A percentile compares a stretch with the other conserved stretches of the same genome.
These are phyloP conservation scores for Hippoglossus stenolepis DNA, from an alignment of 2,113 vertebrate species.

Conservation along the genomic window DNA sequence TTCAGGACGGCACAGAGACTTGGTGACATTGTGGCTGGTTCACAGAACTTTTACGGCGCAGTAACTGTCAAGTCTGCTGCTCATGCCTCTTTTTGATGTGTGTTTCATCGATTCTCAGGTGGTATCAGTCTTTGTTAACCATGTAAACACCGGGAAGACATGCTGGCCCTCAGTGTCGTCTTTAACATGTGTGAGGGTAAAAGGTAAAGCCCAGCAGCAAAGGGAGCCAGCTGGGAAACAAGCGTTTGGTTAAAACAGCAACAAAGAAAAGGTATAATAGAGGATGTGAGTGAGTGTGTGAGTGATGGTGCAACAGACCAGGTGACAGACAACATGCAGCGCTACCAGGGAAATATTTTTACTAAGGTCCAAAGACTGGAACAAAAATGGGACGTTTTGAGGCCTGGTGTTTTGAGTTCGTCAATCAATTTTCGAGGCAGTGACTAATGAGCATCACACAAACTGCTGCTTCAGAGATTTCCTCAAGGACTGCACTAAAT, in stretches of 20 bases:
- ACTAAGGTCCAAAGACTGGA: neutral
- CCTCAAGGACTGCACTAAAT: neutral
- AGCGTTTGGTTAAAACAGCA: neutral
- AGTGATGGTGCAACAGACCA: neutral
- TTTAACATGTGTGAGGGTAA: neutral
- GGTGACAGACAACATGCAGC: neutral
- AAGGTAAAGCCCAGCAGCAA: neutral
- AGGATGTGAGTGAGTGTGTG: neutral
- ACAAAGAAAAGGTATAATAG: neutral
- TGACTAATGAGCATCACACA: neutral
- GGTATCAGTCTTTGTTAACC: neutral
- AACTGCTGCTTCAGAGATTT: neutral
- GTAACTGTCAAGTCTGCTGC: neutral
- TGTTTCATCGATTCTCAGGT: neutral
- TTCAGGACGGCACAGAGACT: neutral
- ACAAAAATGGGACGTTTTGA: neutral
- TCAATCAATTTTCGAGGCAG: neutral
- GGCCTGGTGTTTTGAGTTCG: neutral
- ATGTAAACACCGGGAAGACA: neutral
- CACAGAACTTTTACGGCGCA: neutral
- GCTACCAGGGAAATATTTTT: neutral
- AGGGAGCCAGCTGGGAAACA: constrained; percentile 1
- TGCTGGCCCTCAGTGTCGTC: neutral
- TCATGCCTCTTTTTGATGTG: too few species aligned
- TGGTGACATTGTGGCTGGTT: neutral